Conservation (phyloP, 2,888 invertebrate species). For the Eremobia ochroleuca region DNA sequence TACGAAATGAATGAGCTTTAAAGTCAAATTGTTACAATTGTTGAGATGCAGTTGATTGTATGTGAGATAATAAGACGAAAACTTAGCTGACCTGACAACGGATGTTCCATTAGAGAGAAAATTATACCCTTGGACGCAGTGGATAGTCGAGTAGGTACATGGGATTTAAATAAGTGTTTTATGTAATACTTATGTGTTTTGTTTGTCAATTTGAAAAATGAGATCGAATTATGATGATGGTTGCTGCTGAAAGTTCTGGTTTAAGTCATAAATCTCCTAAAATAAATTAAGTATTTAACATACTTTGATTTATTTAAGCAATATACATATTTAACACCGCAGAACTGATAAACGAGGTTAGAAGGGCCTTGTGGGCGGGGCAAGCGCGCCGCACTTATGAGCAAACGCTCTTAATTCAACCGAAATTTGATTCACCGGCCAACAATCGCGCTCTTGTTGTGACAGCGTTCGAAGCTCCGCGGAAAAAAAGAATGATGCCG, state of each 20-base stretch:
- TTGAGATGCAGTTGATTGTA: constrained; percentile 20
- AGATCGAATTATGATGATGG: background rate
- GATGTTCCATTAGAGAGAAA: constrained; percentile 77
- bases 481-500: no score
- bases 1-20: background rate
- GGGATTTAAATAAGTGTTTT: constrained; percentile 72
- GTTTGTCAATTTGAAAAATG: background rate
- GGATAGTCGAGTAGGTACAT: constrained; percentile 29
- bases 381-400: no score
- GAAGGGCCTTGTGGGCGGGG: no score
- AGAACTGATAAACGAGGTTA: no score
- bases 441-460: no score
- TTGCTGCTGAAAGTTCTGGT: background rate
- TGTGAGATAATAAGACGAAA: constrained; percentile 24
- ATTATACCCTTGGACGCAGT: constrained; percentile 71
- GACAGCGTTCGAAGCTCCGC: no score
- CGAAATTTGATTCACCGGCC: no score
- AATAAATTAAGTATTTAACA: background rate
- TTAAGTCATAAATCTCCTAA: background rate
- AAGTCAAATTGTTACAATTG: background rate
- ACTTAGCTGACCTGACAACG: constrained; percentile 60
- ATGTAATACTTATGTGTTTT: constrained; percentile 61
- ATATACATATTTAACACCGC: no score
- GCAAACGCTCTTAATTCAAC: no score
- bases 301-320: background rate